These are phyloP conservation scores for Drosophila athabasca DNA, from an alignment of 1,140 invertebrate genomes.

Conservation along the genomic window DNA sequence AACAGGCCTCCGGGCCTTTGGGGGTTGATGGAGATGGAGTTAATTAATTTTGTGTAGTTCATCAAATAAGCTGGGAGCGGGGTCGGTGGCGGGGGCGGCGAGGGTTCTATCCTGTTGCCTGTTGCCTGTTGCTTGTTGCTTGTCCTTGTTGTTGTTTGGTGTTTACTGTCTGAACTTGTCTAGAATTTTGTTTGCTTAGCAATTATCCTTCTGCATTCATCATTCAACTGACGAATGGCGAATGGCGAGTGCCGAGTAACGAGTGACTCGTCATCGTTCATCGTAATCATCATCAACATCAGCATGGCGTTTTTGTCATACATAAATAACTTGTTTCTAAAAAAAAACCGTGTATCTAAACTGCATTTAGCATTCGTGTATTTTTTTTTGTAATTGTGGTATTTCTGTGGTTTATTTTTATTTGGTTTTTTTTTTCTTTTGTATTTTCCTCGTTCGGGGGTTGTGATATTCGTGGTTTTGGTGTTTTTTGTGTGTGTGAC, in stretches of 20 bases:
- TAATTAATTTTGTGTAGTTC: constrained; percentile 56
- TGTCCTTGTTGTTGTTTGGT: not conserved
- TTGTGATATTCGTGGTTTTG: constrained; percentile 15
- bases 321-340: too few relatives aligned
- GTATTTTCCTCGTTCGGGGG: constrained; percentile 1
- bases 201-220: constrained; percentile 17
- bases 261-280: not conserved
- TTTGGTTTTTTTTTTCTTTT: constrained; percentile 4
- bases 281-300: not conserved
- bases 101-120: too few relatives aligned
- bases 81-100: too few relatives aligned
- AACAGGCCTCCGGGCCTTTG: constrained; percentile 1
- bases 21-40: constrained; percentile 12
- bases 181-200: constrained; percentile 15
- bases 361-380: too few relatives aligned
- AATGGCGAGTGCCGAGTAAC: too few relatives aligned
- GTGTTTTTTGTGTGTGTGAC: constrained; percentile 45
- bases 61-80: constrained; percentile 12
- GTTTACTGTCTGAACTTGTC: not conserved
- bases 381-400: too few relatives aligned
- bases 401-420: not conserved
- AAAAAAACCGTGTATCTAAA: too few relatives aligned
- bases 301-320: too few relatives aligned
- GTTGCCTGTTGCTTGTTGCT: constrained; percentile 11
- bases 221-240: too few relatives aligned